phyloP scores from a whole-genome alignment of 2,888 invertebrate genomes.

The Clanis bilineata region DNA sequence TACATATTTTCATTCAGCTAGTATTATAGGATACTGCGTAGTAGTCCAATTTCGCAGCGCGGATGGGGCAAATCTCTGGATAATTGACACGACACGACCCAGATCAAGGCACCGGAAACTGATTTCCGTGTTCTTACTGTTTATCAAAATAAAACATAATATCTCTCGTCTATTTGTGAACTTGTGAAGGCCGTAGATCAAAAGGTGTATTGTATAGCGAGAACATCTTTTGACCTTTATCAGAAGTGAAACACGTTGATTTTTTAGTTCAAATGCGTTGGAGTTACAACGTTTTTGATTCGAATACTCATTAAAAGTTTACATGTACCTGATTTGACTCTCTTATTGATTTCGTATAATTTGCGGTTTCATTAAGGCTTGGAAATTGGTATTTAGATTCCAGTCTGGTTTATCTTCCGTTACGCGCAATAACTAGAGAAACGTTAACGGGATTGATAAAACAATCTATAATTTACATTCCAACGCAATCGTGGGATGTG shows the following conservation, averaged over 20 bases:
- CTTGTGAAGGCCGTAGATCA: neutral
- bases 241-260: too few relatives aligned
- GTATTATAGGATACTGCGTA: neutral
- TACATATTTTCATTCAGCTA: neutral
- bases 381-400: too few relatives aligned
- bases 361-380: too few relatives aligned
- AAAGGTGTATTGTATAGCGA: too few relatives aligned
- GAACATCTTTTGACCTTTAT: too few relatives aligned
- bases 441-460: constrained; percentile 1
- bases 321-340: neutral
- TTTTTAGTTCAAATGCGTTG: too few relatives aligned
- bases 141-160: constrained; percentile 1
- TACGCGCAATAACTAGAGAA: neutral
- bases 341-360: too few relatives aligned
- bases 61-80: constrained; percentile 9
- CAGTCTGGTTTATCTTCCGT: neutral
- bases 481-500: neutral
- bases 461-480: neutral
- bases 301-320: too few relatives aligned
- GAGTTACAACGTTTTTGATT: too few relatives aligned
- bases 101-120: constrained; percentile 8
- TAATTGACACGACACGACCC: constrained; percentile 10
- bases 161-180: neutral
- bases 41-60: neutral
- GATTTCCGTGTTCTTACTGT: constrained; percentile 11